Conservation (phyloP, 2,888 invertebrate species). For the Atrina japonica region DNA sequence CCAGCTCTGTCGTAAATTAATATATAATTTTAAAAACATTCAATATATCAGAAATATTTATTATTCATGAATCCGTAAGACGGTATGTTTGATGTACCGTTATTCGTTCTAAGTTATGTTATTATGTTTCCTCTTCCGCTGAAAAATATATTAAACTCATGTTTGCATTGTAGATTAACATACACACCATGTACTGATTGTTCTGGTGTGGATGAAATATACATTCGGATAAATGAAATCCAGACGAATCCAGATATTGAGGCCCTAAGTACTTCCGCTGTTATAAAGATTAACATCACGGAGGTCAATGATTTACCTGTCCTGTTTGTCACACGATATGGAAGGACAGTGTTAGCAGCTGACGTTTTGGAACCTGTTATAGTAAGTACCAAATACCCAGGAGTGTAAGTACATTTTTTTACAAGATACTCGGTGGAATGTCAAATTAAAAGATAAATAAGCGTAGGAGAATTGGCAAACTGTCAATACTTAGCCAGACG, state of each 20-base stretch:
- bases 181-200: conserved; percentile 54
- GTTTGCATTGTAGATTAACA: conserved; percentile 40
- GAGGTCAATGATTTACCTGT: conserved; percentile 48
- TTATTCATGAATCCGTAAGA: too few relatives aligned
- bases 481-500: too few relatives aligned
- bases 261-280: conserved; percentile 38
- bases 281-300: conserved; percentile 44
- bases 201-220: conserved; percentile 44
- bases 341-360: conserved; percentile 23
- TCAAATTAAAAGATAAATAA: too few relatives aligned
- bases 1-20: too few relatives aligned
- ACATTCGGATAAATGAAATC: conserved; percentile 44
- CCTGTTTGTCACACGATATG: conserved; percentile 44
- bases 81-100: too few relatives aligned
- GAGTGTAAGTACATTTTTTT: too few relatives aligned
- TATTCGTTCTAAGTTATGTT: too few relatives aligned
- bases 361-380: conserved; percentile 48
- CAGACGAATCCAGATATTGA: conserved; percentile 47
- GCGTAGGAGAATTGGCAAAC: too few relatives aligned
- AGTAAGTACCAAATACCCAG: conserved; percentile 38
- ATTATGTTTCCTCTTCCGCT: too few relatives aligned
- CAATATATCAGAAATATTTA: too few relatives aligned
- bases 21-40: too few relatives aligned
- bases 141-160: too few relatives aligned
- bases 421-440: background rate